Base-by-base conservation (phyloP, 2,113 vertebrate species). In the Xiphorhynchus elegans region DNA sequence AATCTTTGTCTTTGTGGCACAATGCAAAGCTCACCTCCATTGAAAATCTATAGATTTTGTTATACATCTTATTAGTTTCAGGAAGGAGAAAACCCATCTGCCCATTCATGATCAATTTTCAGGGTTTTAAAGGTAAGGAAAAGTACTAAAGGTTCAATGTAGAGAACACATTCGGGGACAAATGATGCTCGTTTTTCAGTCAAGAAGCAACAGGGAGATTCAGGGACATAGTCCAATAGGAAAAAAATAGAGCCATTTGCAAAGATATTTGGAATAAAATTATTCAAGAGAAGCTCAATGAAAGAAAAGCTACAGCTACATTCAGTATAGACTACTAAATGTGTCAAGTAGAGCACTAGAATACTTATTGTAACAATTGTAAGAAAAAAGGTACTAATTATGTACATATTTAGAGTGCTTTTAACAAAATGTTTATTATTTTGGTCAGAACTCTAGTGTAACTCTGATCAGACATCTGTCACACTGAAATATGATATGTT, bases 401-500 rank as follows among this genome's bases (percentile, higher is more conserved):
- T 29, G n/a, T 44, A n/a, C 16, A 67, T 25, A 84, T 87, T 91
- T 78, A 69, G 67, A 25, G 75, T 28, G 17, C 8, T 58, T 89
- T 75, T 29, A 18, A 74, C 6, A 42, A 25, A 13, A 23, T 13
- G 70, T 77, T 53, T 31, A 70, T 29, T 37, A 17, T 63, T 90
- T 87, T 84, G 39, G 40, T 88, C 49, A 84, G 29, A 78, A 50
- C 25, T 74, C 53, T 85, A 58, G 28, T 25, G 18, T 63, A 31
- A 93, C 56, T 90, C 44, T 84, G 42, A 70, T 93, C 75, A 84
- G 55, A 72, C 19, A 72, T 78, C 50, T 87, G 50, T 86, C 75
- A 94, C 78, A 85, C 17, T 87, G 59, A 63, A 78, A 96, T 37
- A 94, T 37, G 37, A 37, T 94, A 10, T 93, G 84, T 90, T 40